phyloP scores from a whole-genome alignment of 1,140 invertebrate species.

The Plutomurus gul region DNA sequence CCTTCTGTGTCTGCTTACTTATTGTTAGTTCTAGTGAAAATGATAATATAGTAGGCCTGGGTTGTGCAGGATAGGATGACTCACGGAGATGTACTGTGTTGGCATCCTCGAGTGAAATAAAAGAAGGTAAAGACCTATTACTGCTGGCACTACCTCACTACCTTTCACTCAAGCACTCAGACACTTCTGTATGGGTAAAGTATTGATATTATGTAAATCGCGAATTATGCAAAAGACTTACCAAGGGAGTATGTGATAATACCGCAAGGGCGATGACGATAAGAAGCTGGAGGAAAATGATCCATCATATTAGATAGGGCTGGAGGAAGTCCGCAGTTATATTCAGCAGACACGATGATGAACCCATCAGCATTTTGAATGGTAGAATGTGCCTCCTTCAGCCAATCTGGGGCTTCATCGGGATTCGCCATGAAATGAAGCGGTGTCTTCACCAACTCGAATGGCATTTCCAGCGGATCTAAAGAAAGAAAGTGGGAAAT shows the following conservation, averaged over 20 bases:
- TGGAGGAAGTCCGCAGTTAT: constrained; percentile 61
- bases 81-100: no score
- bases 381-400: constrained; percentile 56
- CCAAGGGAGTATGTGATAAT: constrained; percentile 61
- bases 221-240: constrained; percentile 47
- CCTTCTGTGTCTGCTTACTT: no score
- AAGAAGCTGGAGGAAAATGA: constrained; percentile 59
- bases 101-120: no score
- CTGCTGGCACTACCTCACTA: neutral
- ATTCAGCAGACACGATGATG: constrained; percentile 60
- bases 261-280: constrained; percentile 59
- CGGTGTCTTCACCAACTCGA: constrained; percentile 57
- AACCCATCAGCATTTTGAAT: constrained; percentile 59
- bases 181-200: neutral
- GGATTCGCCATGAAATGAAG: constrained; percentile 57
- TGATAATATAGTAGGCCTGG: no score
- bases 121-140: no score
- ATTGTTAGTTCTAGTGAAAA: no score
- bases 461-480: constrained; percentile 58
- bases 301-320: constrained; percentile 60
- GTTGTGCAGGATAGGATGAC: no score
- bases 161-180: neutral
- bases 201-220: neutral
- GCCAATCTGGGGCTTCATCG: constrained; percentile 56
- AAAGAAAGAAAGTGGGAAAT: constrained; percentile 49